Percentiles rank a stretch among this genome's conserved stretches.
These are phyloP conservation scores for Eueides isabella DNA, from an alignment of 1,140 invertebrate species.

Conservation along the genomic window DNA sequence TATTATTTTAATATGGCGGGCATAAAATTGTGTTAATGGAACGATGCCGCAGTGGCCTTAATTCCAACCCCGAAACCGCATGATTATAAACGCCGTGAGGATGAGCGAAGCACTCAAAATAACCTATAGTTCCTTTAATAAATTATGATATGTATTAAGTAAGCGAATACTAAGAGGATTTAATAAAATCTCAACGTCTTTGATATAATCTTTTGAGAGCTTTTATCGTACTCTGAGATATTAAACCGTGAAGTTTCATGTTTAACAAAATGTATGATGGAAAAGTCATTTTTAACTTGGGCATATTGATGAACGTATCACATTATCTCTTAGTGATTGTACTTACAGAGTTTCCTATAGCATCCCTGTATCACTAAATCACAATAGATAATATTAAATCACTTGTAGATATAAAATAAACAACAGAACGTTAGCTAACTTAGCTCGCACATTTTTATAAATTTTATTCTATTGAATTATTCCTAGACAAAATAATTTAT, in stretches of 20 bases:
- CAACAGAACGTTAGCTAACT: too few relatives aligned
- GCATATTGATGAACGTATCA: conserved; percentile 1
- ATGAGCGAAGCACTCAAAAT: conserved; percentile 36
- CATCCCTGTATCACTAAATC: too few relatives aligned
- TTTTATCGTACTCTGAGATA: conserved; percentile 39
- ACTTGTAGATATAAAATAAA: too few relatives aligned
- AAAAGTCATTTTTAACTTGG: conserved; percentile 16
- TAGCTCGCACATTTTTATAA: neutral
- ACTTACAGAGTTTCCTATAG: neutral
- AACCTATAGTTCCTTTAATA: conserved; percentile 42
- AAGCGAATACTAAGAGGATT: conserved; percentile 40
- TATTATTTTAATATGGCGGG: conserved; percentile 82
- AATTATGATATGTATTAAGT: conserved; percentile 44
- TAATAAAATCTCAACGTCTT: conserved; percentile 47
- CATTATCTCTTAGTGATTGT: neutral
- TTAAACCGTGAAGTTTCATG: conserved; percentile 39
- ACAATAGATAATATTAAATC: too few relatives aligned
- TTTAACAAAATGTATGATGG: conserved; percentile 33
- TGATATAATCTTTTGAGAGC: conserved; percentile 46
- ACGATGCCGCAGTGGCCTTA: conserved; percentile 64
- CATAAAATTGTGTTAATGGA: conserved; percentile 81
- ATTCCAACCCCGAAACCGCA: conserved; percentile 55
- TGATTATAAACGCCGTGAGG: conserved; percentile 50
- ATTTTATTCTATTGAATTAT: neutral
- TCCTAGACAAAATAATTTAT: neutral